Conservation (phyloP, 2,888 invertebrate genomes). For the Gastrophysa polygoni region DNA sequence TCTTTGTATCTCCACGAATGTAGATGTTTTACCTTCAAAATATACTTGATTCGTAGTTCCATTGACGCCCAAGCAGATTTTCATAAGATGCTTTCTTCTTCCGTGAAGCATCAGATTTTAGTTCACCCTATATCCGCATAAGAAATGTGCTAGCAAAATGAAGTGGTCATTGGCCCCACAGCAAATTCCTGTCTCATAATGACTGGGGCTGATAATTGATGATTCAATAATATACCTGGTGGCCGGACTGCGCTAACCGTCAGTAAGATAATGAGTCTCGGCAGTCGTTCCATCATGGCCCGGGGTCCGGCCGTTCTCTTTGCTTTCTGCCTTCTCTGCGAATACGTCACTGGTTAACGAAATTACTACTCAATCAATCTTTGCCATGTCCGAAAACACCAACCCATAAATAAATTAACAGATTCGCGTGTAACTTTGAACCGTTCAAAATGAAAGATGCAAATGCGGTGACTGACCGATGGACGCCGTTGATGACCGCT, state of each 20-base stretch:
- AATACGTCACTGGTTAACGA: conserved; percentile 15
- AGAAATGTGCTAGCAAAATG: background rate
- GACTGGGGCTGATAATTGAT: background rate
- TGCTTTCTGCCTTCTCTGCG: background rate
- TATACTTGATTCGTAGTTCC: too few relatives aligned
- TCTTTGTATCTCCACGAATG: too few relatives aligned
- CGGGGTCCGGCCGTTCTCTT: background rate
- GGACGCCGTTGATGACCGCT: conserved; percentile 5
- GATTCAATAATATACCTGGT: background rate
- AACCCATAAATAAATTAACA: conserved; percentile 26
- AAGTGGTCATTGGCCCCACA: background rate
- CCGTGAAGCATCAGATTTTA: too few relatives aligned
- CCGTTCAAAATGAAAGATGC: conserved; percentile 30
- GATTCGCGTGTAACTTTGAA: conserved; percentile 24
- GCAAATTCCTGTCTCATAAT: background rate
- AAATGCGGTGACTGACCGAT: conserved; percentile 34
- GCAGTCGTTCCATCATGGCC: background rate
- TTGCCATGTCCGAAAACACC: conserved; percentile 18
- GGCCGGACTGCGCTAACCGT: background rate
- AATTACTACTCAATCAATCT: conserved; percentile 29
- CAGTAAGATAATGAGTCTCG: background rate
- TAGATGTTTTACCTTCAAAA: too few relatives aligned
- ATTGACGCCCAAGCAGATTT: too few relatives aligned
- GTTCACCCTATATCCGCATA: background rate
- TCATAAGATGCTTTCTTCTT: too few relatives aligned